Base-by-base conservation (phyloP, 2,797 vertebrate species). In the Acanthis flammea region DNA sequence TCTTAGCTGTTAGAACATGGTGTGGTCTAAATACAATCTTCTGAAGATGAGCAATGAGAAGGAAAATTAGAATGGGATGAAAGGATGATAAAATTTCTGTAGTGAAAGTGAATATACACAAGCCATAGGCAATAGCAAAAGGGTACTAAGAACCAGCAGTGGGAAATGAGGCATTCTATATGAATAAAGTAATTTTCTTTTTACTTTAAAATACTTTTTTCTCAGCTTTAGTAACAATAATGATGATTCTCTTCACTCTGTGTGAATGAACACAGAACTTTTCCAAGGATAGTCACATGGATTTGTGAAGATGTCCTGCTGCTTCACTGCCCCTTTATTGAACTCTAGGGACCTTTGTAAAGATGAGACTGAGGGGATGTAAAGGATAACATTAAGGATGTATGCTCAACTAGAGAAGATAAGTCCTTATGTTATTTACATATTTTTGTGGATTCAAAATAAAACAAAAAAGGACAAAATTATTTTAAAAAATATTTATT, bases 91-190 rank as follows among this genome's bases (percentile, higher is more conserved):
- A 90, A 90, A 93, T 80, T 86, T 93, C 68, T 76, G 15, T 61
- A 54, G 41, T 71, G 54, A 90, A 95, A 93, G 42, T 68, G 85
- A 93, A 92, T 88, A 86, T 96, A 93, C 71, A 74, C 39, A 94
- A 96, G 65, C 57, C 68, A 88, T 37, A 73, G 37, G 68, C 45
- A 88, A 72, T 31, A 90, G 18, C 22, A 80, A 88, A 94, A 86
- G 35, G 63, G 39, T 31, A 80, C 30, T 84, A 92, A 93, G 80
- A 92, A 85, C 42, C 39, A 78, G 31, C 30, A 63, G 24, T 33
- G 55, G 54, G 28, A 92, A 94, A 94, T 8, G 15, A 95, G 28
- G 35, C 39, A 65, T 87, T 82, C 62, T 72, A 4, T 73, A 86
- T 87, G 76, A 94, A 95, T 92, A 74, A 93, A 90, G 47, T 72